Conservation (phyloP, 2,888 invertebrate genomes). For the Volucella bombylans region DNA sequence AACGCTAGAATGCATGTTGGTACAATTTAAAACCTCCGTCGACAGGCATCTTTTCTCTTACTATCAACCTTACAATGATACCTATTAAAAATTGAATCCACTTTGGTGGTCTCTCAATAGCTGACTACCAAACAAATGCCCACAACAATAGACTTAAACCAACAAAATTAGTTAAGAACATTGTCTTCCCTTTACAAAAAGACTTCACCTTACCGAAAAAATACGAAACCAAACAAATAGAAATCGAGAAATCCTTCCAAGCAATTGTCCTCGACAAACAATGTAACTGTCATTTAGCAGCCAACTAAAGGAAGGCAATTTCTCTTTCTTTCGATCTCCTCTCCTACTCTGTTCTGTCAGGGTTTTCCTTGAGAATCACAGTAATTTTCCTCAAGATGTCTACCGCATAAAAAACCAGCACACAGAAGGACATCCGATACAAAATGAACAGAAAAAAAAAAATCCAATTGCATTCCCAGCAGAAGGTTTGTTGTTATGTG, state of each 20-base stretch:
- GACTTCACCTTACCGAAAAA: slow-evolving; percentile 29
- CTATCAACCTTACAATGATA: too few species aligned
- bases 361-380: slow-evolving; percentile 7
- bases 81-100: not conserved
- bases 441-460: slow-evolving; percentile 14
- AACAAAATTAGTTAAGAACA: slow-evolving; percentile 67
- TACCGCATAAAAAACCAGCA: slow-evolving; percentile 28
- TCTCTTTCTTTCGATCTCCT: slow-evolving; percentile 12
- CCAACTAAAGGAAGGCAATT: slow-evolving; percentile 37
- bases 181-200: slow-evolving; percentile 34
- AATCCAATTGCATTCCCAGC: slow-evolving; percentile 66
- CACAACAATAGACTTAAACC: slow-evolving; percentile 58
- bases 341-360: not conserved
- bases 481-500: slow-evolving; percentile 20
- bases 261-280: slow-evolving; percentile 64
- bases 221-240: slow-evolving; percentile 37
- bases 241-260: slow-evolving; percentile 39
- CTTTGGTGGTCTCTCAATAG: slow-evolving; percentile 58
- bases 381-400: slow-evolving; percentile 45
- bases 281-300: slow-evolving; percentile 63
- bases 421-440: slow-evolving; percentile 20
- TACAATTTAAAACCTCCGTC: too few species aligned
- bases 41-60: too few species aligned
- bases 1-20: too few species aligned
- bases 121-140: slow-evolving; percentile 15